Conservation (phyloP, 2,797 vertebrate species). For the Pseudochaenichthys georgianus region DNA sequence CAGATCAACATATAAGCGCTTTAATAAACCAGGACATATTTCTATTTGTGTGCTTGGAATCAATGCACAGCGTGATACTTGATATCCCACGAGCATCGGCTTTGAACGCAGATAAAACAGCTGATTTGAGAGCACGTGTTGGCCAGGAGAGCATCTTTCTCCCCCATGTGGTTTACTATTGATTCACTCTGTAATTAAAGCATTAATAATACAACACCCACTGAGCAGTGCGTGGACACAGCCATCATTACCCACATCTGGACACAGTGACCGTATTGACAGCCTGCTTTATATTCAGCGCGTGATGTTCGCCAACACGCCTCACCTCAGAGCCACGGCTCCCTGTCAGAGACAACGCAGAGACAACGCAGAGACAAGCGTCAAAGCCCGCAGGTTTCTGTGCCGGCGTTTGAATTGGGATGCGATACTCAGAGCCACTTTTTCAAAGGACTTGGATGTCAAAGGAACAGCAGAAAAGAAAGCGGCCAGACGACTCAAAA, state of each 20-base stretch:
- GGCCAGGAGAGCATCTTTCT: slow-evolving; percentile 5
- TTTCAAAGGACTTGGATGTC: no score
- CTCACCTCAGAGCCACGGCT: slow-evolving; percentile 39
- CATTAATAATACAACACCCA: slow-evolving; percentile 23
- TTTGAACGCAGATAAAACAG: slow-evolving; percentile 24
- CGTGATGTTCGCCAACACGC: slow-evolving; percentile 49
- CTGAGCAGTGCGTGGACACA: slow-evolving; percentile 7
- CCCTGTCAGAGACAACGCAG: no score
- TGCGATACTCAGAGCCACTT: no score
- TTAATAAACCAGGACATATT: neutral
- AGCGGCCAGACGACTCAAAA: no score
- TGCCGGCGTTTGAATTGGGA: no score
- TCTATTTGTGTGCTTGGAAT: neutral
- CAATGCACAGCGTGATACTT: slow-evolving; percentile 8
- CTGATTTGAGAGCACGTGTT: slow-evolving; percentile 33
- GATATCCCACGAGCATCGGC: neutral
- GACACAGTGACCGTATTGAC: slow-evolving; percentile 28
- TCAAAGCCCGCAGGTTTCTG: no score
- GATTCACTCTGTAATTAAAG: slow-evolving; percentile 44
- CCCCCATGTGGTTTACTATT: no score
- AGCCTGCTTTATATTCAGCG: slow-evolving; percentile 24
- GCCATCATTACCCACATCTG: slow-evolving; percentile 29
- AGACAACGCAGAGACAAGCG: no score
- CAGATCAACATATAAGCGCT: neutral
- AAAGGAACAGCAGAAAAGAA: no score